Evolutionary conservation across 2,797 vertebrate genomes (phyloP).

Genomic region (Mormyrus hasselquistii): DNA sequence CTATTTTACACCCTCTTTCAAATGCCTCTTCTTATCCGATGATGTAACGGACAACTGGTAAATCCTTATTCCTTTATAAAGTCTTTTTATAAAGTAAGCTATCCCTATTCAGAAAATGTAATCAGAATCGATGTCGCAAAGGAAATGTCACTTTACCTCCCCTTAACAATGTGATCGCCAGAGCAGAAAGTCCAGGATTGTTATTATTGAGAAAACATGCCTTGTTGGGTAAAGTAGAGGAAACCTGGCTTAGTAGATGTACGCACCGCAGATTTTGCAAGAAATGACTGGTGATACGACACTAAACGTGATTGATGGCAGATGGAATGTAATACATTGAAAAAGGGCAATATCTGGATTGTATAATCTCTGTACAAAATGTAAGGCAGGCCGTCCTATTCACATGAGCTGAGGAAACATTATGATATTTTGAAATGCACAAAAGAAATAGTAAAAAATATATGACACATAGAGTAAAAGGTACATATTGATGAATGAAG

Average conservation of each 20-base stretch:
- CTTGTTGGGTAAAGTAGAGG: neutral
- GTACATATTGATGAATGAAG: neutral
- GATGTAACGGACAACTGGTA: neutral
- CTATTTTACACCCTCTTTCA: neutral
- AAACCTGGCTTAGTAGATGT: neutral
- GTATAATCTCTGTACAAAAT: neutral
- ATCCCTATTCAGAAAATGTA: neutral
- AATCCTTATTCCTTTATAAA: neutral
- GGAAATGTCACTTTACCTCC: neutral
- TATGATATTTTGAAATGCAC: neutral
- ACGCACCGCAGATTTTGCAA: neutral
- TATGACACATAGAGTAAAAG: neutral
- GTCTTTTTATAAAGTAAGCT: neutral
- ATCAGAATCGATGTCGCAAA: neutral
- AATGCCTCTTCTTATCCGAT: neutral
- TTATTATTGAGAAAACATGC: neutral
- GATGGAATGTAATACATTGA: neutral
- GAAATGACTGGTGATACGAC: neutral
- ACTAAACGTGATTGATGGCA: neutral
- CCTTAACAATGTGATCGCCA: neutral
- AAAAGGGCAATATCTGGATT: neutral
- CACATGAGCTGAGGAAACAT: neutral
- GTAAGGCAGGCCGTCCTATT: neutral
- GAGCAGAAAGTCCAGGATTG: neutral
- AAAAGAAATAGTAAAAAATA: neutral